Evolutionary conservation across 2,888 invertebrate genomes (phyloP).

Genomic region (Phasia obesa): DNA sequence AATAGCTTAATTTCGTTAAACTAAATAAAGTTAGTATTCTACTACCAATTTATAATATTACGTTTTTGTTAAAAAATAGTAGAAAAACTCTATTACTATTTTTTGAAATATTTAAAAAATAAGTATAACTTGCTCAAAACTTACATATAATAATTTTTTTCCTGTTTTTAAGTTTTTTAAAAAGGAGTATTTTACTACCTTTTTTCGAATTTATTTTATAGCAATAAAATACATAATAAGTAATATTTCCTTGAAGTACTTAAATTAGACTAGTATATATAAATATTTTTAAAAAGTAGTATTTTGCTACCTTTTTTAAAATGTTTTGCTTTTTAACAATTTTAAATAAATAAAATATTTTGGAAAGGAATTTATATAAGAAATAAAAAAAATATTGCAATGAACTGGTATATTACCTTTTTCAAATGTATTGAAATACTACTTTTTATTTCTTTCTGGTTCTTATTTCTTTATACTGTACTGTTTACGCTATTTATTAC

Average conservation of each 20-base stretch:
- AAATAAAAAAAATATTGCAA: neutral
- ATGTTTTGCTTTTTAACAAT: neutral
- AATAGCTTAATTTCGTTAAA: no score
- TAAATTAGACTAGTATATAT: no score
- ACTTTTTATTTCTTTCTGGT: neutral
- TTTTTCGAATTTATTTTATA: neutral
- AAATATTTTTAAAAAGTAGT: neutral
- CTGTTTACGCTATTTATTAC: constrained; percentile 25
- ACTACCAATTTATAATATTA: no score
- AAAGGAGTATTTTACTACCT: constrained; percentile 7
- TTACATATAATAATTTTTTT: no score
- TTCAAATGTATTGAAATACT: neutral
- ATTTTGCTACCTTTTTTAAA: neutral
- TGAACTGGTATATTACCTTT: neutral
- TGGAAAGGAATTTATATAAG: neutral
- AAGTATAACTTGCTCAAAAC: no score
- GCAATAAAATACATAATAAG: no score
- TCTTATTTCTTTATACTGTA: neutral
- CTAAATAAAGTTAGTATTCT: no score
- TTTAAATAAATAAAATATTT: neutral
- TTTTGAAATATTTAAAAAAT: no score
- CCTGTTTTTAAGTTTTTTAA: neutral
- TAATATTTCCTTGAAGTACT: no score
- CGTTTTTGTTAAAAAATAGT: no score
- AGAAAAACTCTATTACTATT: no score